These are phyloP conservation scores for Notamacropus eugenii DNA, from an alignment of 2,797 vertebrate genomes.

Conservation along the genomic window DNA sequence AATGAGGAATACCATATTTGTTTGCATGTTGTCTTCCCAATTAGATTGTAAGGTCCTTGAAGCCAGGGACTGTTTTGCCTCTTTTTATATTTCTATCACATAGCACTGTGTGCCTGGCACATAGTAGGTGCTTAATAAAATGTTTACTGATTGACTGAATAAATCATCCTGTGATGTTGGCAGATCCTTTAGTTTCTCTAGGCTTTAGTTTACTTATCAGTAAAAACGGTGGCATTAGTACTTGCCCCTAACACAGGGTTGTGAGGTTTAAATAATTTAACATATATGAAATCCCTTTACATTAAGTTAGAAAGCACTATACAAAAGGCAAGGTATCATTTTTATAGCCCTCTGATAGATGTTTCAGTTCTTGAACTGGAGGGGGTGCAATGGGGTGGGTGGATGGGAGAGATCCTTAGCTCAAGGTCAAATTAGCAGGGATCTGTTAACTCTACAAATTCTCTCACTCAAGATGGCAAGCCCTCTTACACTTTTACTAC, in stretches of 20 bases:
- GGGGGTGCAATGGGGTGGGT: not conserved
- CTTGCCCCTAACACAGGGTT: not conserved
- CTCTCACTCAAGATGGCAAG: not conserved
- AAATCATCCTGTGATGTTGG: not conserved
- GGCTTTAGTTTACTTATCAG: not conserved
- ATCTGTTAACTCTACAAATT: not conserved
- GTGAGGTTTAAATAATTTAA: not conserved
- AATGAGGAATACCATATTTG: not conserved
- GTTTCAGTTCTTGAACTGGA: not conserved
- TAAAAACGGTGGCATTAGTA: not conserved
- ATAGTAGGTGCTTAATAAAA: not conserved
- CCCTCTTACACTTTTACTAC: not conserved
- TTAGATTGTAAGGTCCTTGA: not conserved
- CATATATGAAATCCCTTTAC: not conserved
- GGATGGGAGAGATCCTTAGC: not conserved
- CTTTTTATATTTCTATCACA: not conserved
- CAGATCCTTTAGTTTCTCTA: not conserved
- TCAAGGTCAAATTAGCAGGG: not conserved
- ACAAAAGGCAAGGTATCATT: not conserved
- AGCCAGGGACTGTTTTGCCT: not conserved
- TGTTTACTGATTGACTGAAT: not conserved
- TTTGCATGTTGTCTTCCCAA: not conserved
- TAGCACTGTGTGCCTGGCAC: not conserved
- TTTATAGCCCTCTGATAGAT: not conserved
- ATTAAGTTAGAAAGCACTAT: not conserved